A percentile compares a stretch with the other conserved stretches of the same genome.
phyloP scores from a whole-genome alignment of 2,113 vertebrate species.

The Daubentonia madagascariensis region DNA sequence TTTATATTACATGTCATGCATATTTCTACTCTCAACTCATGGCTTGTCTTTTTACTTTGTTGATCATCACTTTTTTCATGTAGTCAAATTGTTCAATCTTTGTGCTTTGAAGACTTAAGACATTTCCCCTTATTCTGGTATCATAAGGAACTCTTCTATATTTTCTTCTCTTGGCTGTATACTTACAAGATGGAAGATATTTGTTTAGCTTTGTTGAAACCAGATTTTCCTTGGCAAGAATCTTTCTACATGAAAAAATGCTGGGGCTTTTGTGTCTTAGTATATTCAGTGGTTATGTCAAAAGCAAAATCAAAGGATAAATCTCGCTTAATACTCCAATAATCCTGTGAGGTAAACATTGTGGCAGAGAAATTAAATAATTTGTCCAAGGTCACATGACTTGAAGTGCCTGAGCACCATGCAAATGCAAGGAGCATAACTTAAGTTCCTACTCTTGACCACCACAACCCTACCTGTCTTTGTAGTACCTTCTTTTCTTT shows the following conservation, averaged over 20 bases:
- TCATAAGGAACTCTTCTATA: background rate
- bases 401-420: background rate
- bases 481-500: background rate
- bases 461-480: background rate
- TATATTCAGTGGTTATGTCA: background rate
- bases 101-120: background rate
- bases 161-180: background rate
- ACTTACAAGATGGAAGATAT: background rate
- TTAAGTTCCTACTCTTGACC: background rate
- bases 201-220: background rate
- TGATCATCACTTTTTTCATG: background rate
- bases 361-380: background rate
- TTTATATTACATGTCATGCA: background rate
- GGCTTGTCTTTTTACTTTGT: background rate
- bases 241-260: background rate
- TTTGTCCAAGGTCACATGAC: background rate
- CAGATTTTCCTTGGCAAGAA: background rate
- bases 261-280: background rate
- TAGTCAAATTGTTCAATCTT: background rate
- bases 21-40: background rate
- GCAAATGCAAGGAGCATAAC: background rate
- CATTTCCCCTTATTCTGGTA: background rate
- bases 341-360: background rate
- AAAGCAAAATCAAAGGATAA: background rate
- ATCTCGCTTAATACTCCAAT: background rate